Conservation (phyloP, 2,797 vertebrate genomes). For the Hemitrygon akajei region DNA sequence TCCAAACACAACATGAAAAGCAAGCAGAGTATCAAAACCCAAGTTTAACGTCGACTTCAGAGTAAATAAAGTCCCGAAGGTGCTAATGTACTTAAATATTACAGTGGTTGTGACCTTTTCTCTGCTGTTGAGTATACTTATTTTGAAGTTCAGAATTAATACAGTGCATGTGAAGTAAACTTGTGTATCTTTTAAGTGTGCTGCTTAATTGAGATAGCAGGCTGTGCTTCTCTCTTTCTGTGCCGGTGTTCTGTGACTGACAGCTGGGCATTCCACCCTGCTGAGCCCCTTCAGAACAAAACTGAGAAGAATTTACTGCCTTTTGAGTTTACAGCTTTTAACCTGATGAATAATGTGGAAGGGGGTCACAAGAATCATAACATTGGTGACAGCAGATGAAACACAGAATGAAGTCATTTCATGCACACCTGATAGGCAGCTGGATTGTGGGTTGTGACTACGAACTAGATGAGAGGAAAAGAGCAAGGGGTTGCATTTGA, state of each 20-base stretch:
- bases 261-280: not conserved
- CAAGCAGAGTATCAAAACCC: not conserved
- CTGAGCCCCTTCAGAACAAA: not conserved
- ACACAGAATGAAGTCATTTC: not conserved
- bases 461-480: not conserved
- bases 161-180: not conserved
- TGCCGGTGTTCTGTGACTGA: not conserved
- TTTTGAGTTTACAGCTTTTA: not conserved
- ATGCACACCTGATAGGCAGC: not conserved
- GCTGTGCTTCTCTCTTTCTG: not conserved
- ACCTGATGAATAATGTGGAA: not conserved
- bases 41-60: not conserved
- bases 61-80: not conserved
- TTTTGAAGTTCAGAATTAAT: not conserved
- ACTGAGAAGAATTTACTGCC: not conserved
- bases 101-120: not conserved
- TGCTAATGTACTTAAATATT: not conserved
- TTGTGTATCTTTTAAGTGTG: not conserved
- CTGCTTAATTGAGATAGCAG: not conserved
- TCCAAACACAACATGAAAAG: slow-evolving; percentile 9
- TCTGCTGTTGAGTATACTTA: not conserved
- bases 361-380: not conserved
- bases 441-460: not conserved
- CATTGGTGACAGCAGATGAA: not conserved
- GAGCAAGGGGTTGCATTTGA: not conserved